Percentiles rank a stretch among this genome's conserved stretches.
Evolutionary conservation across 2,113 vertebrate genomes (phyloP).

Genomic region (Acinonyx jubatus): DNA sequence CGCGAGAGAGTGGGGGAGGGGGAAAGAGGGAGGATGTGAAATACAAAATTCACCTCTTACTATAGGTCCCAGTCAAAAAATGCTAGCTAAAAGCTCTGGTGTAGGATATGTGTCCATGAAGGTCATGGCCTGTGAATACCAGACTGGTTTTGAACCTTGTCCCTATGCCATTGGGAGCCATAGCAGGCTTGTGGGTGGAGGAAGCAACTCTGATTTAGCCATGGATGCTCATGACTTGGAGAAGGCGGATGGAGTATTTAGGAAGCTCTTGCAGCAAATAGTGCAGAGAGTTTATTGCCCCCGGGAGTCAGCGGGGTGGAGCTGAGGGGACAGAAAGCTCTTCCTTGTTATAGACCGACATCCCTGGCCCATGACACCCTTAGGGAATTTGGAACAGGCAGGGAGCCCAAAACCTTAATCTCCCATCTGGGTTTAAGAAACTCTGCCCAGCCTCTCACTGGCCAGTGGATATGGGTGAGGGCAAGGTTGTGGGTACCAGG

Average conservation of each 20-base stretch:
- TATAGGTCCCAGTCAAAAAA: not conserved
- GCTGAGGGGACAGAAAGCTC: not conserved
- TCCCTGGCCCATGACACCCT: not conserved
- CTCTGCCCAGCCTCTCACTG: not conserved
- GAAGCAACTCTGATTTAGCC: not conserved
- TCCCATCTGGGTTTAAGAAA: not conserved
- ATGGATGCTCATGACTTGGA: not conserved
- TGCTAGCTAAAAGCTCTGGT: not conserved
- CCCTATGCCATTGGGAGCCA: not conserved
- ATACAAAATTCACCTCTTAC: not conserved
- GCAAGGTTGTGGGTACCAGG: not conserved
- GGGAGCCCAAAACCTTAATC: not conserved
- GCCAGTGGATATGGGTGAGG: too few relatives aligned
- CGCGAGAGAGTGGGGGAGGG: rapidly evolving
- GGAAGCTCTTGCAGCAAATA: not conserved
- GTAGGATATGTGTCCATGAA: not conserved
- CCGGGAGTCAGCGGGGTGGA: not conserved
- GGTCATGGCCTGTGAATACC: not conserved
- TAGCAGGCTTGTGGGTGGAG: not conserved
- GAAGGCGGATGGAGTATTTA: not conserved
- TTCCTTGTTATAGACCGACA: not conserved
- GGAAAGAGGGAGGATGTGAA: not conserved
- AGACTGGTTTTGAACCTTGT: not conserved
- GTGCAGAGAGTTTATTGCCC: not conserved
- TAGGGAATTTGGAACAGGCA: not conserved